These are phyloP conservation scores for Drymonia ruficornis DNA, from an alignment of 2,888 invertebrate species.

Conservation along the genomic window DNA sequence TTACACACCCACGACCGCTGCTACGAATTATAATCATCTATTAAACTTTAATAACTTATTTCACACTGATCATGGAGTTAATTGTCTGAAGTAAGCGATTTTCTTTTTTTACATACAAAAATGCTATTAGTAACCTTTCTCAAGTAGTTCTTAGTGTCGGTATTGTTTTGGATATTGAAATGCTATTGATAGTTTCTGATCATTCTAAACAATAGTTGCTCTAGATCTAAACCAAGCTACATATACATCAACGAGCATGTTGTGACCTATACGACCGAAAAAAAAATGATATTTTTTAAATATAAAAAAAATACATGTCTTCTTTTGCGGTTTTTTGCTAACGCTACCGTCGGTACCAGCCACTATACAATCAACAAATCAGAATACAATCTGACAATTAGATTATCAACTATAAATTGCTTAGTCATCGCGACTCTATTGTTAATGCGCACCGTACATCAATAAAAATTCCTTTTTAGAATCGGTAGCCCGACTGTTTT, in stretches of 20 bases:
- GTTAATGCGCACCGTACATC: constrained; percentile 51
- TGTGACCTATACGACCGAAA: too few species aligned
- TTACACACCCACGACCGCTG: constrained; percentile 50
- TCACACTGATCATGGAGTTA: constrained; percentile 4
- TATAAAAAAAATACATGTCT: background rate
- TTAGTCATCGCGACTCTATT: constrained; percentile 65
- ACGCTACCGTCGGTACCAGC: constrained; percentile 49
- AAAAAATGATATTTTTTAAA: too few species aligned
- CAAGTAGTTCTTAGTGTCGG: too few species aligned
- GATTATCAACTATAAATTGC: constrained; percentile 64
- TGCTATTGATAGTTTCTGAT: too few species aligned
- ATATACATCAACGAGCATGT: too few species aligned
- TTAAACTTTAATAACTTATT: constrained; percentile 6
- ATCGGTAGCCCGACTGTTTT: constrained; percentile 54
- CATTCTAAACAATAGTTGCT: too few species aligned
- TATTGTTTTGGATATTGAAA: too few species aligned
- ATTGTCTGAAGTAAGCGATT: background rate
- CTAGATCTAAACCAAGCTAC: too few species aligned
- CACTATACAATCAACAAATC: constrained; percentile 65
- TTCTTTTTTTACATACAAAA: background rate
- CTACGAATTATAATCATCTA: constrained; percentile 21
- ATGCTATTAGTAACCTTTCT: too few species aligned
- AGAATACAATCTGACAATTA: constrained; percentile 76
- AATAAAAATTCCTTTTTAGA: constrained; percentile 52
- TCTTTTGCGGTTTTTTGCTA: constrained; percentile 23